These are phyloP conservation scores for Desmophyllum pertusum DNA, from an alignment of 92 coral and sea anemone genomes.

Conservation along the genomic window DNA sequence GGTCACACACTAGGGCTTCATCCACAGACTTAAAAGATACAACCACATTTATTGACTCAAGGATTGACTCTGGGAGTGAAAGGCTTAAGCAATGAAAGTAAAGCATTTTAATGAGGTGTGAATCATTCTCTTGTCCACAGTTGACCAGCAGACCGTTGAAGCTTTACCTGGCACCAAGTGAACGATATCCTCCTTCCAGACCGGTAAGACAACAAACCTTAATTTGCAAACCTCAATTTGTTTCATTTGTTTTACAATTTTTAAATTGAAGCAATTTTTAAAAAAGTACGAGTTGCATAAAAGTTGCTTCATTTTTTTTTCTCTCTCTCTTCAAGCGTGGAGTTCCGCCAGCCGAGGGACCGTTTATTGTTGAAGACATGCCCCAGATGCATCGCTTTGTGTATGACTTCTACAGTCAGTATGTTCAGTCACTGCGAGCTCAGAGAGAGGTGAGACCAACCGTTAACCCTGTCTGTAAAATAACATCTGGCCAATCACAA, in stretches of 20 bases:
- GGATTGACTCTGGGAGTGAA: too few relatives aligned
- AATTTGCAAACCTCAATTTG: too few relatives aligned
- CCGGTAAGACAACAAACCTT: conserved; percentile 67
- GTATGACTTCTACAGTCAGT: conserved; percentile 91
- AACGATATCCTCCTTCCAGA: conserved; percentile 90
- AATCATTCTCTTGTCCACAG: conserved; percentile 33
- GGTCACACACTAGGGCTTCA: too few relatives aligned
- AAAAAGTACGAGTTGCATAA: not conserved
- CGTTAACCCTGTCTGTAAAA: not conserved
- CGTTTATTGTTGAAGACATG: conserved; percentile 84
- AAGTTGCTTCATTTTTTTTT: not conserved
- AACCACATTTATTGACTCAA: too few relatives aligned
- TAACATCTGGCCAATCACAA: too few relatives aligned
- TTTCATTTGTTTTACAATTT: not conserved
- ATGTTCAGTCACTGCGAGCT: conserved; percentile 82
- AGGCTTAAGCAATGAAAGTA: too few relatives aligned
- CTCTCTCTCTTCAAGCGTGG: conserved; percentile 64
- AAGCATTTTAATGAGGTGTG: not conserved
- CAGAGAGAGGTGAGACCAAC: conserved; percentile 74
- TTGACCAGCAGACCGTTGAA: conserved; percentile 88
- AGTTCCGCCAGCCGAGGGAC: conserved; percentile 71
- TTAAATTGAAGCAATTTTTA: too few relatives aligned
- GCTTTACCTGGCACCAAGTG: conserved; percentile 85
- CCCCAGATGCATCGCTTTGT: conserved; percentile 96
- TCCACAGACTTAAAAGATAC: too few relatives aligned